Base-by-base conservation (phyloP, 1,140 invertebrate genomes). In the Diabrotica virgifera region DNA sequence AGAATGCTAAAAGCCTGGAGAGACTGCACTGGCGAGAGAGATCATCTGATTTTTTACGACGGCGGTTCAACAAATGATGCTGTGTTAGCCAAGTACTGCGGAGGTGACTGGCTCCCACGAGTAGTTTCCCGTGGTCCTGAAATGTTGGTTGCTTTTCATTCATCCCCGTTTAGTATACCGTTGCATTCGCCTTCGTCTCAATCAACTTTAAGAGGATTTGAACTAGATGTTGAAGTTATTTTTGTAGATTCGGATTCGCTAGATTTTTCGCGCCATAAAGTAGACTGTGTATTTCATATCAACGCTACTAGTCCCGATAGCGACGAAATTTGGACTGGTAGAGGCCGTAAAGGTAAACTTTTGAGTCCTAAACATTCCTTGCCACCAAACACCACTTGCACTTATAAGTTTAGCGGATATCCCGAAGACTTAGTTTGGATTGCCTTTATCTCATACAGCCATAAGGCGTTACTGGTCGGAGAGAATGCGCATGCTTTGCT, bases 91-190 rank as follows among this genome's bases (percentile, higher is more conserved):
- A 88, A 92, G 70, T 94, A 94, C 76, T 96, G 94, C 76, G 93
- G 93, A 5, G 92, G 92, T 9, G 88, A 90, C 78, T 90, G 88
- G 79, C 80, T 94, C 67, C 90, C 92, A 0, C 81, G 85, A 52
- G 86, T 95, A 11, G 85, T 89, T 11, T 86, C 87, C 52, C 77
- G 82, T 35, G 90, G 91, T 1, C 86, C 91, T 0, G 87, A 89
- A 68, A 92, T 95, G 87, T 81, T 93, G n/a, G 89, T 95, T 0
- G 91, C 91, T 14, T 93, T 94, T 72, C 87, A 91, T 77, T 93
- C 89, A 51, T 92, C 87, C 14, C 86, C 86, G 0, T 87, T 87
- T 74, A 89, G 89, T 53, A 89, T 91, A 56, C 89, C 90, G 0
- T 79, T 91, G 12, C 86, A 87, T 55, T 80, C 81, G 11, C 80